Evolutionary conservation across 2,113 vertebrate species (phyloP), one percentile per base, ranked within the genome.

Genomic region (Orthonyx spaldingii): DNA sequence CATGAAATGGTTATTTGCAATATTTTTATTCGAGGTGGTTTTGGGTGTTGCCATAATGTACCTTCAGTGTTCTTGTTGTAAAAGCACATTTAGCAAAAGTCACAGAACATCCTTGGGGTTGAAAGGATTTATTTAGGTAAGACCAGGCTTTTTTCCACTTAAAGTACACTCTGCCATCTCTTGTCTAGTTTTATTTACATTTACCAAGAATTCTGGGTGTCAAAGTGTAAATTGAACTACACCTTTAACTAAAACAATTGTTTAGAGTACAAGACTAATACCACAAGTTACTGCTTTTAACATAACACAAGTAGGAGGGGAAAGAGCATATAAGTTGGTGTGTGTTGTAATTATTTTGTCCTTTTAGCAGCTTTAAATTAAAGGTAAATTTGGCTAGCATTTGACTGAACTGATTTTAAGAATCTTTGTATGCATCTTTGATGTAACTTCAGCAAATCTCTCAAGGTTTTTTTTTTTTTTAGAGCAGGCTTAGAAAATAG

Each of bases 11-110:
- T 94, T 93, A 76, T 77, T 94, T 94, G 84, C 89, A 85, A 59
- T 95, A 91, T 82, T 94, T 94, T 93, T 81, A 81, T 97, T 97
- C 79, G 9, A 97, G 94, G 95, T 97, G 92, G 83, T 53, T 97
- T 96, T 86, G 95, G 96, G 90, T 97, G 91, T 98, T 97, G 94
- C 97, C 96, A 97, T 97, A 97, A 96, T 69, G 66, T 97, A 96
- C 96, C 96, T 97, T 98, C 95, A 97, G 92, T 98, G 96, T 97
- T 98, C 80, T 96, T 96, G 75, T 84, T 96, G 90, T 96, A 93
- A 97, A 97, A 97, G 96, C 94, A 92, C 95, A 95, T 93, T 52
- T 7, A 97, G 93, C 83, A 57, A 94, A 94, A 97, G 81, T 94
- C 81, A 88, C 89, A 96, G 66, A 95, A 69, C 90, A 83, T 95